A percentile compares a stretch with the other conserved stretches of the same genome.
Conservation (phyloP, 2,888 invertebrate species). For the Oligia fasciuncula region DNA sequence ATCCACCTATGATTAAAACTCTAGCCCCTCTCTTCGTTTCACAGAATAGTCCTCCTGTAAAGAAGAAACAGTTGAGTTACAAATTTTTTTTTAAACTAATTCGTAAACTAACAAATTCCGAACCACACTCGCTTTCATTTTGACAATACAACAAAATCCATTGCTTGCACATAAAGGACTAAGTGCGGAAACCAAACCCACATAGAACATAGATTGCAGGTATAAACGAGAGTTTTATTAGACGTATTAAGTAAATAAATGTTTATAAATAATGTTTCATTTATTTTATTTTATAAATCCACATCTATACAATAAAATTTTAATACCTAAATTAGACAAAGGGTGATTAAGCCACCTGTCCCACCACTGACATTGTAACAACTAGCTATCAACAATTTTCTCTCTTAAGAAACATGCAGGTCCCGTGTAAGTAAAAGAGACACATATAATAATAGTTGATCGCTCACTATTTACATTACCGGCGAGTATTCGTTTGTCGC, state of each 20-base stretch:
- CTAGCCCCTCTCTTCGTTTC: conserved; percentile 34
- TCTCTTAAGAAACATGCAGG: not conserved
- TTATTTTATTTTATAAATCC: not conserved
- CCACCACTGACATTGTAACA: not conserved
- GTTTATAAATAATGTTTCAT: not conserved
- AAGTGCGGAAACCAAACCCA: too few relatives aligned
- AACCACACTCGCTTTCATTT: not conserved
- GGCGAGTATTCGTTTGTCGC: not conserved
- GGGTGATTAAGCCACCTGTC: too few relatives aligned
- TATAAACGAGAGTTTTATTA: not conserved
- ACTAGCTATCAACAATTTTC: not conserved
- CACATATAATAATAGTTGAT: not conserved
- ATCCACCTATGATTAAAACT: conserved; percentile 20
- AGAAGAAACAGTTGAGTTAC: not conserved
- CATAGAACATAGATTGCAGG: too few relatives aligned
- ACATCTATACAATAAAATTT: not conserved
- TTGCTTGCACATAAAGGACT: not conserved
- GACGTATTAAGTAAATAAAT: not conserved
- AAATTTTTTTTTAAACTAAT: not conserved
- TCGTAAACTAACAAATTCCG: not conserved
- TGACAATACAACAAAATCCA: not conserved
- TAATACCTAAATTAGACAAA: not conserved
- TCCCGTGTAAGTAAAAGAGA: not conserved
- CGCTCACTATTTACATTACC: not conserved
- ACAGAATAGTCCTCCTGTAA: conserved; percentile 16